Percentiles rank a stretch among this genome's conserved stretches.
These are phyloP conservation scores for Gasterosteus nipponicus DNA, from an alignment of 2,113 vertebrate genomes.

Conservation along the genomic window DNA sequence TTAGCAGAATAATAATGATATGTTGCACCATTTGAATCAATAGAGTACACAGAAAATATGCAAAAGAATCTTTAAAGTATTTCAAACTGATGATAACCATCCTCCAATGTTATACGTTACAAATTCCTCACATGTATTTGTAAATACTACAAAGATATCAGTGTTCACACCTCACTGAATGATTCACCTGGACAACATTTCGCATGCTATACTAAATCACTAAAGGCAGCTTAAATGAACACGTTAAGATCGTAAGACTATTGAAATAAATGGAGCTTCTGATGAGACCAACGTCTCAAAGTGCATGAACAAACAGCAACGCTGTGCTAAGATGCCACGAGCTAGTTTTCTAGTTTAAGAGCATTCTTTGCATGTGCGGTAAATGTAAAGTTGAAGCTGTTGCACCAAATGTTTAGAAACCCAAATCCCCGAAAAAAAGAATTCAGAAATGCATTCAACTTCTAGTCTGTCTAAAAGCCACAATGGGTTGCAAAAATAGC, in stretches of 20 bases:
- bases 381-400: constrained; percentile 14
- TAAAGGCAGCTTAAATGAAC: no score
- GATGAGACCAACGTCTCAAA: background rate
- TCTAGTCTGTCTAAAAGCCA: no score
- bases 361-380: background rate
- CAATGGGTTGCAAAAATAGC: no score
- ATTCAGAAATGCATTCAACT: background rate
- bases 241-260: no score
- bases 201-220: background rate
- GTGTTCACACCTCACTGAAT: background rate
- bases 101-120: background rate
- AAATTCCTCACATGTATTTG: background rate
- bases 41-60: background rate
- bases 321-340: background rate
- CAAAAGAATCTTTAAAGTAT: background rate
- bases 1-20: background rate
- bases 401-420: background rate
- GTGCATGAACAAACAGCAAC: background rate
- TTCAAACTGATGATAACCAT: background rate
- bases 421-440: background rate
- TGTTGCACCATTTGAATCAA: background rate
- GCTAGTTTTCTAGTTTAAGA: background rate
- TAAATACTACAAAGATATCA: no score
- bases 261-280: background rate
- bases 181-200: background rate